Base-by-base conservation (phyloP, 2,113 vertebrate genomes). In the Antennarius striatus region DNA sequence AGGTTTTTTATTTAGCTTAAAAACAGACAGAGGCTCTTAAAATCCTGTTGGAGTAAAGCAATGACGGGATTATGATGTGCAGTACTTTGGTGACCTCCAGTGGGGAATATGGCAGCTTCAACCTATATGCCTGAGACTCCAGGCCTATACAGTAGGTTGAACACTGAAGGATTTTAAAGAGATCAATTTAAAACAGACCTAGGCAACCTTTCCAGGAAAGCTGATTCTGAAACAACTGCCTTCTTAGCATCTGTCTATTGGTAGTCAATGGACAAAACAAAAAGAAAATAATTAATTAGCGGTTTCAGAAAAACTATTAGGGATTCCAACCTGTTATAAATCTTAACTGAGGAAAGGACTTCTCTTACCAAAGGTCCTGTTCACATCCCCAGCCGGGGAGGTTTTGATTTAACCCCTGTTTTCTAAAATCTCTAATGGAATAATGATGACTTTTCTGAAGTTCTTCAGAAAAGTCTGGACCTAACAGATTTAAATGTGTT, bases 41-140 rank as follows among this genome's bases (percentile, higher is more conserved):
- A 73, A 0, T 68, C 39, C 45, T 54, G 32, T 59, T 28, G 36
- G 52, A 66, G 62, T n/a, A 8, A 40, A 49, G 51, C 32, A 40
- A 53, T 56, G 16, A 75, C 7, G 50, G 17, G 17, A 53, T 59
- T 40, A 73, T 55, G 17, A 65, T 62, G 56, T 10, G 52, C 10
- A 64, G 81, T 67, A 56, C 86, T 86, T 89, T 87, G 67, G 83
- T 90, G 91, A 91, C 88, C 88, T 85, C 92, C 79, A 83, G 88
- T 92, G 92, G 91, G 73, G 53, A 65, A 65, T 58, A 75, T 10
- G 22, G 59, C 40, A 56, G 45, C 56, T 54, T 57, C 42, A 79
- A 51, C n/a, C n/a, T n/a, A n/a, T n/a, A n/a, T n/a, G n/a, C n/a
- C n/a, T 17, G 7, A 72, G 29, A 42, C 43, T 56, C 5, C 50